Conservation (phyloP, 1,140 invertebrate genomes). For the Lepidostoma basale region DNA sequence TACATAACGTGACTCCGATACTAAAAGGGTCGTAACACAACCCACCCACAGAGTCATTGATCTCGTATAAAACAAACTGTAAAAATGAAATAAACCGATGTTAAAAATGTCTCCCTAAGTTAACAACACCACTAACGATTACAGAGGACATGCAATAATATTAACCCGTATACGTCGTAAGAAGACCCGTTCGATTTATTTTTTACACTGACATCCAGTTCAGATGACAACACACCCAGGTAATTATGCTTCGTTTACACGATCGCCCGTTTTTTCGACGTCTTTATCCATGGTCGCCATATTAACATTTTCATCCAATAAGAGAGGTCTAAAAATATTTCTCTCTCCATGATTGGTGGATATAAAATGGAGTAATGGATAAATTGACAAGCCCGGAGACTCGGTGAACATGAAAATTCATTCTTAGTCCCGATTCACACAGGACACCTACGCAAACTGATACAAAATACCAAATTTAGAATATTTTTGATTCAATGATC, state of each 20-base stretch:
- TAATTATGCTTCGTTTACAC: slow-evolving; percentile 16
- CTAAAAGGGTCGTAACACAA: slow-evolving; percentile 27
- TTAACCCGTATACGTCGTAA: background rate
- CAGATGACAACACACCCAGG: slow-evolving; percentile 37
- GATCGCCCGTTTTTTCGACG: background rate
- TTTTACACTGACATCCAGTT: slow-evolving; percentile 24
- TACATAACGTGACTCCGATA: slow-evolving; percentile 7
- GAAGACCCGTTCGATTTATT: background rate
- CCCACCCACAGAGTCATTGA: slow-evolving; percentile 39
- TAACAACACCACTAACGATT: slow-evolving; percentile 13
- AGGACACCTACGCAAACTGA: no score
- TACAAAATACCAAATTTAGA: no score
- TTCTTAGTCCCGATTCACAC: no score
- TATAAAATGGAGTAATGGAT: background rate
- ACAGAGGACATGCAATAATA: background rate
- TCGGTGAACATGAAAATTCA: no score
- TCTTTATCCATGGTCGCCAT: background rate
- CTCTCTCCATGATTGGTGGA: background rate
- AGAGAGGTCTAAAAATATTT: background rate
- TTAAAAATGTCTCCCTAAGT: background rate
- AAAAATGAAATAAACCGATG: background rate
- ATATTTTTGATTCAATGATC: no score
- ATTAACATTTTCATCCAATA: background rate
- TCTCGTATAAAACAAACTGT: slow-evolving; percentile 31
- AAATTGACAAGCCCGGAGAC: no score